These are phyloP conservation scores for Anableps anableps DNA, from an alignment of 2,797 vertebrate species.

Conservation along the genomic window DNA sequence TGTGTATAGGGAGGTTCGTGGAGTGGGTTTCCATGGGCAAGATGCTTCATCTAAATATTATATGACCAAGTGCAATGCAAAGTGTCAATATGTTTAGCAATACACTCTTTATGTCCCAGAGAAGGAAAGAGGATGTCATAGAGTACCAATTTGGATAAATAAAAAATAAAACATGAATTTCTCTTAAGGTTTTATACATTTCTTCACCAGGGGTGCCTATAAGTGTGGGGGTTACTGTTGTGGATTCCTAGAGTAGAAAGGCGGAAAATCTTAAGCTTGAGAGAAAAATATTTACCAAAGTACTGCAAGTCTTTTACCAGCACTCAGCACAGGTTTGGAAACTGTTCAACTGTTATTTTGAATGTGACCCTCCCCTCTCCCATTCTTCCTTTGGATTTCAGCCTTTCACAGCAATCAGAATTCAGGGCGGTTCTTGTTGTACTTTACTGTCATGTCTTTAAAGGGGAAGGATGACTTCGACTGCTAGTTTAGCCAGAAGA, in stretches of 20 bases:
- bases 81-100: not conserved
- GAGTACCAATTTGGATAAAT: not conserved
- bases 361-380: not conserved
- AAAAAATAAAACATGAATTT: not conserved
- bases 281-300: not conserved
- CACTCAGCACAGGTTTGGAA: not conserved
- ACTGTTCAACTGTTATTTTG: not conserved
- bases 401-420: not conserved
- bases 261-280: not conserved
- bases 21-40: too few relatives aligned
- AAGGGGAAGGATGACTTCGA: not conserved
- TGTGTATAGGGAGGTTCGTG: too few relatives aligned
- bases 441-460: not conserved
- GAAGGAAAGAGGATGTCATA: not conserved
- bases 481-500: not conserved
- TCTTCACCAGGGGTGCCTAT: not conserved
- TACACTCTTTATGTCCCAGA: not conserved
- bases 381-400: not conserved
- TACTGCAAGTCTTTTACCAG: too few relatives aligned
- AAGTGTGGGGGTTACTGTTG: not conserved
- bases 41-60: too few relatives aligned
- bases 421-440: not conserved
- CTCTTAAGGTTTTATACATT: not conserved
- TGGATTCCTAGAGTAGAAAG: not conserved
- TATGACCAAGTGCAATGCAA: too few relatives aligned